Evolutionary conservation across 2,888 invertebrate species (phyloP), one percentile per base, ranked within the genome.

Genomic region (Cheilosia soror): DNA sequence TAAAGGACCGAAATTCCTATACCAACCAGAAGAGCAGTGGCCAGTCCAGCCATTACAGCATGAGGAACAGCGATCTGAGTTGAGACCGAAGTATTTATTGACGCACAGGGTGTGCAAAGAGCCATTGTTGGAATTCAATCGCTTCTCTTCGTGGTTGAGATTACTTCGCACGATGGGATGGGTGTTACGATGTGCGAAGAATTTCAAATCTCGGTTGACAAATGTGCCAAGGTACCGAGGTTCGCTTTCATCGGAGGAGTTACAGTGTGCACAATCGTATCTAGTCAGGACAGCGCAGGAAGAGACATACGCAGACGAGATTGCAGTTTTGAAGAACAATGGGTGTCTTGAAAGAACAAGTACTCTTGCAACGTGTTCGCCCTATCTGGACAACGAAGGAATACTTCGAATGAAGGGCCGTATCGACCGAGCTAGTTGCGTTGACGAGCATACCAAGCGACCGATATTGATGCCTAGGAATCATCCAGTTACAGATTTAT

Each of bases 1-100:
- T 58, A 73, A 42, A 5, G 77, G 82, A 5, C 83, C 80, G 20
- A 5, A 27, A 29, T 87, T 87, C 55, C 37, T 86, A 53, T n/a
- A 11, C 15, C 15, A 44, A 0, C 6, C 55, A 2, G 72, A 65
- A 40, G 29, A 55, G 29, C 29, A 11, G 31, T 65, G 72, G 58
- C 65, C 60, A 20, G 11, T 6, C 0, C 2, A 20, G 5, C 11
- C 15, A 11, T 5, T 2, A 9, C 33, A 49, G 2, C 31, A 25
- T 2, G 15, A 9, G 31, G 55, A 55, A n/a, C n/a, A n/a, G n/a
- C n/a, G n/a, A n/a, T n/a, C n/a, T 7, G 68, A 68, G 5, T 15
- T 31, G 6, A 68, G 55, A 20, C 44, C 42, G 11, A 40, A 20
- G 40, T 68, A 55, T 25, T 27, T 68, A 5, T 53, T 57, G 5